phyloP scores from a whole-genome alignment of 1,140 invertebrate species.

The Scaptomyza hsui region DNA sequence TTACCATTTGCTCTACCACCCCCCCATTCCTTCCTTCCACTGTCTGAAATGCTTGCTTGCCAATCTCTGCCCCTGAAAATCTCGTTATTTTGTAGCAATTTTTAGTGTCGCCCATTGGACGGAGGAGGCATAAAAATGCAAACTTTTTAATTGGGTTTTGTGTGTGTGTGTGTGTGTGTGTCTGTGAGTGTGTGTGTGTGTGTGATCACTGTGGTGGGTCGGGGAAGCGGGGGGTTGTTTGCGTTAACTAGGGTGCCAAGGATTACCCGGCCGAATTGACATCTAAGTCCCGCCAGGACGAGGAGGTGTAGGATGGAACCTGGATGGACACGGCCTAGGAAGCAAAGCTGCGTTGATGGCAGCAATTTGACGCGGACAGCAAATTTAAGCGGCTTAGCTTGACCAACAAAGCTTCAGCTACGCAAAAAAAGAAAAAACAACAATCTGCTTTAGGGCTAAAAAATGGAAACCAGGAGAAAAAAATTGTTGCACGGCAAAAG shows the following conservation, averaged over 20 bases:
- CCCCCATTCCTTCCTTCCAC: background rate
- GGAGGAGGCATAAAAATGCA: conserved; percentile 77
- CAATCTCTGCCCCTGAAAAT: conserved; percentile 48
- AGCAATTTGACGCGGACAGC: conserved; percentile 70
- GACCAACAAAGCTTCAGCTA: conserved; percentile 62
- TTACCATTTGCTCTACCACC: conserved; percentile 23
- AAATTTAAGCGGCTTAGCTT: conserved; percentile 79
- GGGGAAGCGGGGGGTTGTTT: background rate
- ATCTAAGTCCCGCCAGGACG: conserved; percentile 35
- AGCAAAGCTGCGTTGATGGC: conserved; percentile 73
- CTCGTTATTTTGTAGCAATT: conserved; percentile 54
- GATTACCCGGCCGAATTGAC: conserved; percentile 39
- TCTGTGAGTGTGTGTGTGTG: conserved; percentile 46
- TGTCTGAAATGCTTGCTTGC: conserved; percentile 1
- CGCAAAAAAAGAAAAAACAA: conserved; percentile 17
- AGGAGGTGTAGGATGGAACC: no score
- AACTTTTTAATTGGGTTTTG: conserved; percentile 82
- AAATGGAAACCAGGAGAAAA: no score
- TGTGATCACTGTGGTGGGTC: conserved; percentile 35
- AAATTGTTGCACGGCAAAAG: conserved; percentile 25
- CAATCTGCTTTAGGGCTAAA: conserved; percentile 7
- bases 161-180: conserved; percentile 42
- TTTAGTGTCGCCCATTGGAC: conserved; percentile 42
- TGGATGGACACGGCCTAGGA: background rate
- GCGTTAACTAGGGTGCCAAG: conserved; percentile 26